phyloP scores from a whole-genome alignment of 1,140 invertebrate genomes.

The Drosophila punjabiensis region DNA sequence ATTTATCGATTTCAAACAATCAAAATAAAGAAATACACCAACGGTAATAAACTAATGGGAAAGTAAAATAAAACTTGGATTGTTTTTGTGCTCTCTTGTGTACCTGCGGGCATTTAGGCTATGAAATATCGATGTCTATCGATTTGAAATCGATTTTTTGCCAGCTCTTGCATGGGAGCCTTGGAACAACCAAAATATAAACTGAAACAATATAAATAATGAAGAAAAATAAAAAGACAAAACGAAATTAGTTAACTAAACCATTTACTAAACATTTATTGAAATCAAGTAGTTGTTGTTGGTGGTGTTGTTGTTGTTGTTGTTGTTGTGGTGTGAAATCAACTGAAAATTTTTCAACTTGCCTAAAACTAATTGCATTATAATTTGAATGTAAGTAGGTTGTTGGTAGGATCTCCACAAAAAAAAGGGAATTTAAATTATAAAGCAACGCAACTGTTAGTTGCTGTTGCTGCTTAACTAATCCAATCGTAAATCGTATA shows the following conservation, averaged over 20 bases:
- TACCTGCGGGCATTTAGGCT: too few relatives aligned
- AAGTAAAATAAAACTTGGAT: not conserved
- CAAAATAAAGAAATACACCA: not conserved
- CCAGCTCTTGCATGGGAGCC: not conserved
- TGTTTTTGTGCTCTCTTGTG: not conserved
- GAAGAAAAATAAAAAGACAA: conserved; percentile 22
- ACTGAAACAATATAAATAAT: not conserved
- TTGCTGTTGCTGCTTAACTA: conserved; percentile 25
- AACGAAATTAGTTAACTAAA: conserved; percentile 63
- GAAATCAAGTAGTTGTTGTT: conserved; percentile 57
- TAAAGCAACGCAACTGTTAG: conserved; percentile 7
- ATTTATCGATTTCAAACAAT: not conserved
- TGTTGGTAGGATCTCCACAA: conserved; percentile 2
- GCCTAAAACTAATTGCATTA: conserved; percentile 66
- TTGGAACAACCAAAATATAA: not conserved
- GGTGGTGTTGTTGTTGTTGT: not conserved
- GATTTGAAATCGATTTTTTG: not conserved
- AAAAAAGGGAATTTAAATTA: conserved; percentile 31
- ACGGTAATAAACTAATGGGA: not conserved
- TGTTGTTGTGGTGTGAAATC: conserved; percentile 25
- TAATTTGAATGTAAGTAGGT: conserved; percentile 21
- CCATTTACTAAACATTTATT: conserved; percentile 77
- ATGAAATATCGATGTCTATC: not conserved
- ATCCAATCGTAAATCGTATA: conserved; percentile 23
- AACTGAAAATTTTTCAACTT: conserved; percentile 39